A percentile compares a stretch with the other conserved stretches of the same genome.
Conservation (phyloP, 2,888 invertebrate genomes). For the Nomada ruficornis region DNA sequence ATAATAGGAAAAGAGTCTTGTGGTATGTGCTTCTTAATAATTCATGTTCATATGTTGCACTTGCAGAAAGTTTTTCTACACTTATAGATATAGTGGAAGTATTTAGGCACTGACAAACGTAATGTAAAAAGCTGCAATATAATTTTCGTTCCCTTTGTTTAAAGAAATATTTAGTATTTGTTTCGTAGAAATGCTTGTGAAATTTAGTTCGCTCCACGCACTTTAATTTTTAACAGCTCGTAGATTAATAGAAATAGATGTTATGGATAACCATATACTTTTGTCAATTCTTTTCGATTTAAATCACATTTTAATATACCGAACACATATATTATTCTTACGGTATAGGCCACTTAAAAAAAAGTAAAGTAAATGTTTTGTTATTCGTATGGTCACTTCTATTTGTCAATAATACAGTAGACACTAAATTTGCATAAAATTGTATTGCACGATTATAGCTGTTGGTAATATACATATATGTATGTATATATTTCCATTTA, state of each 20-base stretch:
- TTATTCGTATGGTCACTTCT: background rate
- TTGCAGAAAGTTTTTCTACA: constrained; percentile 41
- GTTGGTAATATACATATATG: constrained; percentile 2
- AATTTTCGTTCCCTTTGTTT: constrained; percentile 42
- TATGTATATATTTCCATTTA: constrained; percentile 8
- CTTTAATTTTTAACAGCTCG: constrained; percentile 7
- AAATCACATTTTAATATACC: background rate
- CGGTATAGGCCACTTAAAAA: constrained; percentile 2
- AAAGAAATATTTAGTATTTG: background rate
- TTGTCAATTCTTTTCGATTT: background rate
- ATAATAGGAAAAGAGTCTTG: constrained; percentile 80
- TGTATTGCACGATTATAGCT: constrained; percentile 48
- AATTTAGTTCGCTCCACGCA: constrained; percentile 14
- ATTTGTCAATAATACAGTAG: constrained; percentile 20
- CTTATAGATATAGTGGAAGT: constrained; percentile 50
- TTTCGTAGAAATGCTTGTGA: constrained; percentile 22
- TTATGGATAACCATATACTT: background rate
- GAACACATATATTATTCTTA: constrained; percentile 1
- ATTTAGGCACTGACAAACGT: constrained; percentile 43
- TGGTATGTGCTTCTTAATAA: constrained; percentile 76
- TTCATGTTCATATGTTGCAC: constrained; percentile 58
- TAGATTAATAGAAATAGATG: constrained; percentile 10
- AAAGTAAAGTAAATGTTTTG: background rate
- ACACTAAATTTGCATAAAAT: constrained; percentile 20
- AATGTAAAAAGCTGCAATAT: constrained; percentile 30